Base-by-base conservation (phyloP, 2,113 vertebrate genomes). In the Zapornia atra region DNA sequence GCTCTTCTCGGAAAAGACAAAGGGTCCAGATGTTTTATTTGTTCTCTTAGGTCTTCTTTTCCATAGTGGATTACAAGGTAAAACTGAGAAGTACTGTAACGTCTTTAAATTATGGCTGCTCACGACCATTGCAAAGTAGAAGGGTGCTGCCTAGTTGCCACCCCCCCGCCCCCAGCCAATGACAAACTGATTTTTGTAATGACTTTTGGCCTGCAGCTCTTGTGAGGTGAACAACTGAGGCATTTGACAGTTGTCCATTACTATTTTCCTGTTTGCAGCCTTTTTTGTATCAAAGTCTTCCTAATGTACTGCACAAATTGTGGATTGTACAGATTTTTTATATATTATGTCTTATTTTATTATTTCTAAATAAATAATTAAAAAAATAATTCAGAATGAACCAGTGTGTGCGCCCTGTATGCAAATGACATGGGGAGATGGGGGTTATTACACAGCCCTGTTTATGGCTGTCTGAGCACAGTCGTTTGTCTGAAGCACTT, bases 301-400 rank as follows among this genome's bases (percentile, higher is more conserved):
- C 99, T 98, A 97, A 98, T 98, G 98, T 99, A 99, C 99, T 99
- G 99, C 98, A 99, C 98, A 99, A 98, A 99, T 98, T 98, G 98
- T 98, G 98, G 98, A 99, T 98, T 99, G 99, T 99, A 99, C 98
- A 99, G 98, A 99, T 98, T 99, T 99, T 46, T 99, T 99, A 98
- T 99, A 99, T 98, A 98, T 99, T 99, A 99, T 98, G 99, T 99
- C 98, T 98, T 99, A 99, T 99, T 99, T 99, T 99, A 99, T 99
- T 99, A 98, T 98, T 98, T 99, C 99, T 99, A 99, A 99, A 99
- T 99, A 99, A 99, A 97, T 91, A 87, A 73, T 46, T 46, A 46
- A 84, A 97, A 96, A 92, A 94, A 96, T 96, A 91, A 78, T 72
- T 6, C 88, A 94, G 96, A 96, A 85, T 65, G 80, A 94, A 46